Conservation (phyloP, 1,140 invertebrate genomes). For the Riptortus pedestris region DNA sequence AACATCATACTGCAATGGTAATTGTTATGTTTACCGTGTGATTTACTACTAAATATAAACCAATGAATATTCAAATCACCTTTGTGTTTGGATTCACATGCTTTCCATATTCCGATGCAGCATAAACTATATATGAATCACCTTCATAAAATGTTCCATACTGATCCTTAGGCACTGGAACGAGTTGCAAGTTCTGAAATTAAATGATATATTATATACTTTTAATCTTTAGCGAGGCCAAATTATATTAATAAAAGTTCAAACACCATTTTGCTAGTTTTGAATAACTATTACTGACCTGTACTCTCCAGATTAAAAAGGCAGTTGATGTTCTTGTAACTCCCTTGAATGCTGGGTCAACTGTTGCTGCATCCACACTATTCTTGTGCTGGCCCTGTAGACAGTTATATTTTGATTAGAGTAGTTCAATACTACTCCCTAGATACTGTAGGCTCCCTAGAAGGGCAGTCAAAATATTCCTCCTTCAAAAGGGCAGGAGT, state of each 20-base stretch:
- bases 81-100: conserved; percentile 28
- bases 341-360: conserved; percentile 30
- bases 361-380: background rate
- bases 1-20: too few species aligned
- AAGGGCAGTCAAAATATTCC: too few species aligned
- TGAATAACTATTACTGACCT: too few species aligned
- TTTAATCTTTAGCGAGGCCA: background rate
- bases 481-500: too few species aligned
- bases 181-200: conserved; percentile 47
- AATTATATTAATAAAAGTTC: conserved; percentile 2
- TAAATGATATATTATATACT: too few species aligned
- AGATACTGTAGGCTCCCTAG: too few species aligned
- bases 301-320: conserved; percentile 31
- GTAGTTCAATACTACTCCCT: too few species aligned
- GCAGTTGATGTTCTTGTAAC: conserved; percentile 28
- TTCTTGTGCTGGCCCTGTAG: conserved; percentile 4
- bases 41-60: background rate
- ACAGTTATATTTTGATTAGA: too few species aligned
- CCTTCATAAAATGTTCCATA: conserved; percentile 62
- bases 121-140: conserved; percentile 59
- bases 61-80: conserved; percentile 18
- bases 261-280: too few species aligned
- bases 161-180: conserved; percentile 43
- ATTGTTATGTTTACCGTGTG: too few species aligned
- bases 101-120: conserved; percentile 32